Evolutionary conservation across 2,113 vertebrate species (phyloP), one percentile per base, ranked within the genome.

Genomic region (Azemiops feae): DNA sequence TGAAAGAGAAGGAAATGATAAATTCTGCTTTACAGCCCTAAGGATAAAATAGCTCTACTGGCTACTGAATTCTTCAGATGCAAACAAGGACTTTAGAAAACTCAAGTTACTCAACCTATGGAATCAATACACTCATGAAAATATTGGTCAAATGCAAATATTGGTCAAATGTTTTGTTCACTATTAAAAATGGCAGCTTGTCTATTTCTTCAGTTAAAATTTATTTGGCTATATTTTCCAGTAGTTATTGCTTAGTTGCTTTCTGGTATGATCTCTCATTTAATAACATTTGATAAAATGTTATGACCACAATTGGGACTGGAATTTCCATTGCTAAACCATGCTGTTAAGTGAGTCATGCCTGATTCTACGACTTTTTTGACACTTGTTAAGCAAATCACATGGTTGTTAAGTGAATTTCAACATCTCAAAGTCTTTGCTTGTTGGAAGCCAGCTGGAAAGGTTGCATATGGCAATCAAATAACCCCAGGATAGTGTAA

Each of bases 1-100:
- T 94, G 97, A 97, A 96, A 93, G 3, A 57, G 47, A n/a, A 90
- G 14, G 86, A 93, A 30, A 89, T 54, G 53, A 8, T 50, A 86
- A 92, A 22, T 69, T 50, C 1, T 90, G 39, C 16, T 86, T 1
- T 9, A 81, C 1, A 81, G 18, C 34, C n/a, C 5, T 81, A 81
- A 81, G 64, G n/a, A 39, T 39, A 81, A 81, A 22, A 39, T 81
- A 34, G 6, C 34, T 39, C 34, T 39, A 39, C 5, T 81, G 64
- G 16, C 16, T n/a, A 74, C 14, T 39, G 16, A 81, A 81, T 34
- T 81, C 69, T 22, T 39, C 69, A 39, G 34, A 39, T 39, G 69
- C 34, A 81, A 81, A 22, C 69, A 81, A 81, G 18, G 18, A 81
- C 34, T 81, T 81, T 81, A 39, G 6, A 81, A 7, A 81, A 39